Evolutionary conservation across 2,888 invertebrate genomes (phyloP).

Genomic region (Spisula solida): DNA sequence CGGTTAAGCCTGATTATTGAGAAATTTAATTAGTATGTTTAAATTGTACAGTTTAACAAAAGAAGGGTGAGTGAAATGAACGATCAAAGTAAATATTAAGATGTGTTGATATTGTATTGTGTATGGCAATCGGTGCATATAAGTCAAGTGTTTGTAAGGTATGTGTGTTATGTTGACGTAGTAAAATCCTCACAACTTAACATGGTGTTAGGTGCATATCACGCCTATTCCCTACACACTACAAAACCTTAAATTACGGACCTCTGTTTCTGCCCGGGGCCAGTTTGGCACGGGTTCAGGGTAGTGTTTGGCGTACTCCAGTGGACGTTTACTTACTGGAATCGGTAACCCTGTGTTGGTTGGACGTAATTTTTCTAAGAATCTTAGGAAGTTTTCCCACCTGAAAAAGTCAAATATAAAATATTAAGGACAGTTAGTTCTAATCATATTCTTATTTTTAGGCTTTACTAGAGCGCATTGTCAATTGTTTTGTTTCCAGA

Average conservation of each 20-base stretch:
- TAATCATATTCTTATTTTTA: too few relatives aligned
- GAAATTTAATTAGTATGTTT: too few relatives aligned
- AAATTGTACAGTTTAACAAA: too few relatives aligned
- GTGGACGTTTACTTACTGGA: constrained; percentile 82
- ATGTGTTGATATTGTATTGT: neutral
- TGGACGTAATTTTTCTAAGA: constrained; percentile 81
- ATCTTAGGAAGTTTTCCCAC: constrained; percentile 82
- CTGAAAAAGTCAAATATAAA: constrained; percentile 68
- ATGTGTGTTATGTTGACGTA: neutral
- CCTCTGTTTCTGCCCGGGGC: constrained; percentile 77
- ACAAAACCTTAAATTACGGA: constrained; percentile 56
- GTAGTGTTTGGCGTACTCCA: constrained; percentile 82
- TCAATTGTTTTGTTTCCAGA: too few relatives aligned
- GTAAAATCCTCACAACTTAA: neutral
- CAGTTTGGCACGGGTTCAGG: constrained; percentile 79
- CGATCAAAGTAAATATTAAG: too few relatives aligned
- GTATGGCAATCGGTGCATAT: neutral
- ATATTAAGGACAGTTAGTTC: too few relatives aligned
- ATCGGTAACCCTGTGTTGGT: constrained; percentile 80
- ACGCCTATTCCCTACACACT: constrained; percentile 33
- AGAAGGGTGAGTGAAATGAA: too few relatives aligned
- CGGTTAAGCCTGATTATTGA: too few relatives aligned
- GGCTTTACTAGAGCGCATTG: too few relatives aligned
- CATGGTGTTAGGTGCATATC: constrained; percentile 31
- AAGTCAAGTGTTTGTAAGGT: neutral